phyloP scores from a whole-genome alignment of 2,888 invertebrate species.

The Agonopterix arenella region DNA sequence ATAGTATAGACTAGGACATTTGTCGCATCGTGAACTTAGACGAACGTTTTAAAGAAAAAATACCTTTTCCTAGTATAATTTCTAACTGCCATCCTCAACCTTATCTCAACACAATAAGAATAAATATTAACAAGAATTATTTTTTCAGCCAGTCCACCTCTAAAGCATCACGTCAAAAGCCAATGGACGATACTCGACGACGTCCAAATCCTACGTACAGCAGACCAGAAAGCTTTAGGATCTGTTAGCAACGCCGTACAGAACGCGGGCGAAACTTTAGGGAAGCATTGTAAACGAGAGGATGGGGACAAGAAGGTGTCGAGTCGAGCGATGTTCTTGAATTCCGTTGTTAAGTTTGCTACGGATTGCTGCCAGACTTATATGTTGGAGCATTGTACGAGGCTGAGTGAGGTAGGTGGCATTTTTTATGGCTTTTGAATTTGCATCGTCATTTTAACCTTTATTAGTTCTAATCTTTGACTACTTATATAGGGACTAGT shows the following conservation, averaged over 20 bases:
- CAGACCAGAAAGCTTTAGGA: constrained; percentile 19
- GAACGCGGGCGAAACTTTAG: constrained; percentile 10
- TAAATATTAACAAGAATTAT: not conserved
- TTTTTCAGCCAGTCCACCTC: constrained; percentile 39
- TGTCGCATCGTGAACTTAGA: too few relatives aligned
- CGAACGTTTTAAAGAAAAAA: too few relatives aligned
- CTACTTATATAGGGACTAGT: too few relatives aligned
- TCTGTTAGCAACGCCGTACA: constrained; percentile 9
- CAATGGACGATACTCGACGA: constrained; percentile 57
- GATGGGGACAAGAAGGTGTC: constrained; percentile 40
- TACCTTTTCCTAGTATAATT: too few relatives aligned
- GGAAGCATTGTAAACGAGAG: constrained; percentile 12
- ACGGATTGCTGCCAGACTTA: constrained; percentile 66
- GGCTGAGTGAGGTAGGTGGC: constrained; percentile 64
- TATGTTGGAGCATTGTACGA: constrained; percentile 67
- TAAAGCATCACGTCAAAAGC: constrained; percentile 49
- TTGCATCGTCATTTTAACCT: too few relatives aligned
- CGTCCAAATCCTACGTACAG: constrained; percentile 24
- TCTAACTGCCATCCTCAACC: too few relatives aligned
- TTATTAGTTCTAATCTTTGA: too few relatives aligned
- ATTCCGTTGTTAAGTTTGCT: constrained; percentile 59
- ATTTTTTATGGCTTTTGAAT: too few relatives aligned
- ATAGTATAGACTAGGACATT: too few relatives aligned
- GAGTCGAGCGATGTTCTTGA: constrained; percentile 48
- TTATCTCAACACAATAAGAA: too few relatives aligned